These are phyloP conservation scores for Spheniscus humboldti DNA, from an alignment of 2,797 vertebrate species.

Conservation along the genomic window DNA sequence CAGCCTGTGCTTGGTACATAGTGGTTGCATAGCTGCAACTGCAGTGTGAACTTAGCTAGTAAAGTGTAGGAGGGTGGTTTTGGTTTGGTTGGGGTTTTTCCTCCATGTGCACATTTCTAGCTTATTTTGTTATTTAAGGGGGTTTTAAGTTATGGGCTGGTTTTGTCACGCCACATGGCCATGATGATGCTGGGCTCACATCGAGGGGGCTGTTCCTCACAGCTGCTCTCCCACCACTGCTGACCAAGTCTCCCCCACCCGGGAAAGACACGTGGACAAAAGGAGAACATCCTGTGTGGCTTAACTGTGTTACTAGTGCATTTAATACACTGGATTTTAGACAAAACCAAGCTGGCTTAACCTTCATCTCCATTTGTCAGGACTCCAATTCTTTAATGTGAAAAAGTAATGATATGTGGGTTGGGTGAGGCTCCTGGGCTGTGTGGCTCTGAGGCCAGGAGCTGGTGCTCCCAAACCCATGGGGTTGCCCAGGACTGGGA, in stretches of 20 bases:
- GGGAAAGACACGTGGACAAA: accelerated
- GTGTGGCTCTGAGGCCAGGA: accelerated
- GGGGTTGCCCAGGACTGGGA: accelerated
- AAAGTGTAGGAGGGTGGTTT: neutral
- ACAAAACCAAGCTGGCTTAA: neutral
- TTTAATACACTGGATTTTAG: neutral
- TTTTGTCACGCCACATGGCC: neutral
- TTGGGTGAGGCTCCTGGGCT: neutral
- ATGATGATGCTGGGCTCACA: neutral
- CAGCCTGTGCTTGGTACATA: neutral
- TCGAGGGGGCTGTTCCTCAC: neutral
- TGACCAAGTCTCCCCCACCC: neutral
- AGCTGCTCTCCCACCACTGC: accelerated
- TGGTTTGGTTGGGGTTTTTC: neutral
- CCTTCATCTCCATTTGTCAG: neutral
- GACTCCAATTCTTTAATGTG: neutral
- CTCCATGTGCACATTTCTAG: neutral
- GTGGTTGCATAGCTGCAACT: neutral
- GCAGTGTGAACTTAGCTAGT: neutral
- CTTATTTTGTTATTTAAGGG: neutral
- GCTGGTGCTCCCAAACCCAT: neutral
- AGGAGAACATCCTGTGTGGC: neutral
- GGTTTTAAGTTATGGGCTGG: neutral
- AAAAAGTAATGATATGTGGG: neutral
- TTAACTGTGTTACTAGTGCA: neutral